phyloP scores from a whole-genome alignment of 1,140 invertebrate species.

The Neodiprion pinetum region DNA sequence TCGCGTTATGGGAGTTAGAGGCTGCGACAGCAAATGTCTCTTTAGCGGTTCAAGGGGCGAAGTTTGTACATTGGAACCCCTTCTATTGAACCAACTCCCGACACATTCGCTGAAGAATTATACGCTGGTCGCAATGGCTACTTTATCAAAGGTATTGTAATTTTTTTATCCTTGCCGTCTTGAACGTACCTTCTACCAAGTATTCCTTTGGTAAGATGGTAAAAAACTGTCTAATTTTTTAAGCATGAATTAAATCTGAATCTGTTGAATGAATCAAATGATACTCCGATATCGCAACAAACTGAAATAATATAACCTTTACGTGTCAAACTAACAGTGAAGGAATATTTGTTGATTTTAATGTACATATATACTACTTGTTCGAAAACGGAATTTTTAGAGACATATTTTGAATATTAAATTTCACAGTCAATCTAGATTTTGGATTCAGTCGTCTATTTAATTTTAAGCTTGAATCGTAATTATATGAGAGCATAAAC shows the following conservation, averaged over 20 bases:
- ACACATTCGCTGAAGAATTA: conserved; percentile 77
- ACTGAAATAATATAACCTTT: too few relatives aligned
- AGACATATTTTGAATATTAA: too few relatives aligned
- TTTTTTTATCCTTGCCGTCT: conserved; percentile 19
- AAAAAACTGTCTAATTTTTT: not conserved
- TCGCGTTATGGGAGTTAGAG: conserved; percentile 85
- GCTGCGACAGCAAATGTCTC: conserved; percentile 86
- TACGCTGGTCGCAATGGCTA: conserved; percentile 89
- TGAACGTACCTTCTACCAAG: not conserved
- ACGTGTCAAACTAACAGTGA: too few relatives aligned
- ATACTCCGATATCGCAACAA: too few relatives aligned
- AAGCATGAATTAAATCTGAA: not conserved
- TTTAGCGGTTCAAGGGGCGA: conserved; percentile 95
- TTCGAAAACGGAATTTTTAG: too few relatives aligned
- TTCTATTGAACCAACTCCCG: conserved; percentile 74
- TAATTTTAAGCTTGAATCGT: too few relatives aligned
- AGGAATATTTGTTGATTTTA: too few relatives aligned
- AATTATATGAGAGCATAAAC: too few relatives aligned
- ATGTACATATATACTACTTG: too few relatives aligned
- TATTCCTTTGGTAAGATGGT: not conserved
- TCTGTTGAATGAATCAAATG: not conserved
- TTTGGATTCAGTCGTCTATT: too few relatives aligned
- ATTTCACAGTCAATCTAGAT: too few relatives aligned
- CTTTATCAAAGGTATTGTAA: conserved; percentile 79
- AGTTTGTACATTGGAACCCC: conserved; percentile 88